phyloP scores from a whole-genome alignment of 2,888 invertebrate species.

The Zhuqinia jingwanae region DNA sequence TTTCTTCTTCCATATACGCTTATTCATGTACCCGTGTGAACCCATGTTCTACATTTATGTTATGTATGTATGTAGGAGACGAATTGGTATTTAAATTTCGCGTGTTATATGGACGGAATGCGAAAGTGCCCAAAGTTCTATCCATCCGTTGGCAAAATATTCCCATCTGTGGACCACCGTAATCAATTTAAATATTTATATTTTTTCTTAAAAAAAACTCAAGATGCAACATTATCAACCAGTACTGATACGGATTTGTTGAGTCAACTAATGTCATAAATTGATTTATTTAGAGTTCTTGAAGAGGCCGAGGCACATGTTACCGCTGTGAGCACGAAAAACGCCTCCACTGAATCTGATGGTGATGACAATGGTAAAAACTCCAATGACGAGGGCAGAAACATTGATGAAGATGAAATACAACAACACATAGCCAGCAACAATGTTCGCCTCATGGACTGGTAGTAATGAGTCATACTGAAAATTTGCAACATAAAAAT shows the following conservation, averaged over 20 bases:
- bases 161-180: slow-evolving; percentile 66
- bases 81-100: slow-evolving; percentile 61
- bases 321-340: no score
- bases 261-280: no score
- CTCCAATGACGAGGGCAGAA: neutral
- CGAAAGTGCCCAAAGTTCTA: slow-evolving; percentile 60
- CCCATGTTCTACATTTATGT: no score
- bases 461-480: neutral
- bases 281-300: no score
- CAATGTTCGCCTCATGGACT: slow-evolving; percentile 30
- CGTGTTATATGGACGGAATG: slow-evolving; percentile 48
- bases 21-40: no score
- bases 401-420: neutral
- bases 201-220: no score
- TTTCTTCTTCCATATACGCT: no score
- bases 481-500: no score
- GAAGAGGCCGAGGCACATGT: no score
- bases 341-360: no score
- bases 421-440: slow-evolving; percentile 28
- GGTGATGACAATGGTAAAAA: neutral
- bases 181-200: slow-evolving; percentile 15
- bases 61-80: slow-evolving; percentile 43
- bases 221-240: no score
- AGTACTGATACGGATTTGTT: no score
- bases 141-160: slow-evolving; percentile 63